A percentile compares a stretch with the other conserved stretches of the same genome.
Evolutionary conservation across 1,140 invertebrate genomes (phyloP).

Genomic region (Nasonia vitripennis): DNA sequence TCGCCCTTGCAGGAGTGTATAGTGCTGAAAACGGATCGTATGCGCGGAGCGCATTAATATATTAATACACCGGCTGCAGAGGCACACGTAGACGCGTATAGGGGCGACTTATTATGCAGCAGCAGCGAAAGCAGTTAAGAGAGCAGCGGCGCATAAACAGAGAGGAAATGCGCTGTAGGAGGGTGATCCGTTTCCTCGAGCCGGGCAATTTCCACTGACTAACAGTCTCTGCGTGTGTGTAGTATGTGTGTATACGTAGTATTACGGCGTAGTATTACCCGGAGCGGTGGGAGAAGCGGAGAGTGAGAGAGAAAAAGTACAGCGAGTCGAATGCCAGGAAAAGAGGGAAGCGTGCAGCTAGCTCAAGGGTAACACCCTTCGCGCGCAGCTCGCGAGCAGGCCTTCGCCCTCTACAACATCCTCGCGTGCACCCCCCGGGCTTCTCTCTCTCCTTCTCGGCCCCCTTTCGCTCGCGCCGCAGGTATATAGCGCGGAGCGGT

Average conservation of each 20-base stretch:
- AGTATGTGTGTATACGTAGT: not conserved
- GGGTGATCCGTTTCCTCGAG: constrained; percentile 23
- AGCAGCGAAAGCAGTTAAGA: constrained; percentile 25
- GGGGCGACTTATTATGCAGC: not conserved
- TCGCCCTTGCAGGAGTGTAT: not conserved
- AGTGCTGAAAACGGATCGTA: not conserved
- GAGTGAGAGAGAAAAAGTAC: not conserved
- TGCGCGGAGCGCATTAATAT: not conserved
- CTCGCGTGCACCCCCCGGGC: constrained; percentile 30
- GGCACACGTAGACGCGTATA: not conserved
- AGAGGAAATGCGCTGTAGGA: not conserved
- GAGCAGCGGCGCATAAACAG: constrained; percentile 27
- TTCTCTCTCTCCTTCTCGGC: not conserved
- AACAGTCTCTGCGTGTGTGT: no score
- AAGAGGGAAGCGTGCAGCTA: not conserved
- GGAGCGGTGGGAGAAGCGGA: no score
- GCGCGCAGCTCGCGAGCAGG: not conserved
- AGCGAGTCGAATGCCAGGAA: constrained; percentile 5
- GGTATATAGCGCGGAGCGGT: not conserved
- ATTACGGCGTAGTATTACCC: not conserved
- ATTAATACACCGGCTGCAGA: not conserved
- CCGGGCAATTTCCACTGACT: constrained; percentile 18
- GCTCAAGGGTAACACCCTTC: constrained; percentile 38
- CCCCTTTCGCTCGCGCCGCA: not conserved
- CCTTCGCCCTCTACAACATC: constrained; percentile 14